Conservation (phyloP, 2,888 invertebrate species). For the Bombylius major region DNA sequence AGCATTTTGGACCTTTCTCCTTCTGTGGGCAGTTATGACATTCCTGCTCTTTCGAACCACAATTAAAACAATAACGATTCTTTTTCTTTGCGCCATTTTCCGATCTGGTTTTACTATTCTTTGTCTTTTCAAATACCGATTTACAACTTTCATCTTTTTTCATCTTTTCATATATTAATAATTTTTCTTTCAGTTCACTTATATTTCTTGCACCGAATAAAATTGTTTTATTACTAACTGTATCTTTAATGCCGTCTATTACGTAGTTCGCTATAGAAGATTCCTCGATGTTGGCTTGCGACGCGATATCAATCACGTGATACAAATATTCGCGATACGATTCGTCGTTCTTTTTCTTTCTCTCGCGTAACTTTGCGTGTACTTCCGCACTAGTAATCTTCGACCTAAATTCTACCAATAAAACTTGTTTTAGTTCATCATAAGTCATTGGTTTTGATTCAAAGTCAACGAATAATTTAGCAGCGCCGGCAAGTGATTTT, state of each 20-base stretch:
- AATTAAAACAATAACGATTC: neutral
- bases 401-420: conserved; percentile 1
- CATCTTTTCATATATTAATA: conserved; percentile 7
- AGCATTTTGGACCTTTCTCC: neutral
- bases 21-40: neutral
- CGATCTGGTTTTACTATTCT: too few relatives aligned
- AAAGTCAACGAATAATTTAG: conserved; percentile 4
- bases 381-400: conserved; percentile 4
- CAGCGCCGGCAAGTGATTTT: conserved; percentile 2
- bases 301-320: conserved; percentile 7
- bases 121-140: too few relatives aligned
- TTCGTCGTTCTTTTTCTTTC: conserved; percentile 4
- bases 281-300: conserved; percentile 6
- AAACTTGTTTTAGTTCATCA: conserved; percentile 1
- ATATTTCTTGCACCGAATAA: conserved; percentile 5
- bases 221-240: conserved; percentile 5
- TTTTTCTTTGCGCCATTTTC: too few relatives aligned
- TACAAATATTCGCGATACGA: conserved; percentile 9
- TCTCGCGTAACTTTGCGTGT: conserved; percentile 3
- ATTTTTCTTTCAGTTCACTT: conserved; percentile 4
- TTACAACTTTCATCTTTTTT: neutral
- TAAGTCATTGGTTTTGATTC: conserved; percentile 7
- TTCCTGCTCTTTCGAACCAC: neutral
- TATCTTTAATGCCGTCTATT: conserved; percentile 8
- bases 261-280: conserved; percentile 8